These are phyloP conservation scores for Crossaster papposus DNA, from an alignment of 53 echinoderm and acorn worm species.

Conservation along the genomic window DNA sequence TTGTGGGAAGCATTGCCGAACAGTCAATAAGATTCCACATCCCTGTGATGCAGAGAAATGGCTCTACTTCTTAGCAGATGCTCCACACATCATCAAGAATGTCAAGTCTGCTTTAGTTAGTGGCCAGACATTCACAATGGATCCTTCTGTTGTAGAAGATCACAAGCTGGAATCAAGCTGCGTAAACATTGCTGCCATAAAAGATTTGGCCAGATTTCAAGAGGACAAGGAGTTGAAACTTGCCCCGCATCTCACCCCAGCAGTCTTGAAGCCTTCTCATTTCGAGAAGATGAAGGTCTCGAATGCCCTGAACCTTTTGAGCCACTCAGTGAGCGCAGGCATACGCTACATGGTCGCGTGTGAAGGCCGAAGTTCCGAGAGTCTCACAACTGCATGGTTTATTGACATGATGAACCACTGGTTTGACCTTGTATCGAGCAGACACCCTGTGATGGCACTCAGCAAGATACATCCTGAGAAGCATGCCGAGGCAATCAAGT, in stretches of 20 bases:
- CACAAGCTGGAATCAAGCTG: slow-evolving; percentile 33
- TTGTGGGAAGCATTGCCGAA: slow-evolving; percentile 32
- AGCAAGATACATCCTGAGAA: slow-evolving; percentile 62
- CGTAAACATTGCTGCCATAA: slow-evolving; percentile 27
- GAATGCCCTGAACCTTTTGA: slow-evolving; percentile 50
- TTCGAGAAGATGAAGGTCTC: slow-evolving; percentile 85
- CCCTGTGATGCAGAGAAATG: slow-evolving; percentile 38
- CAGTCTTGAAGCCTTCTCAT: slow-evolving; percentile 60
- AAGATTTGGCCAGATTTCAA: slow-evolving; percentile 67
- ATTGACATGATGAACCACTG: background rate
- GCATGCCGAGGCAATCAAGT: slow-evolving; percentile 36
- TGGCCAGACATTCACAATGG: slow-evolving; percentile 47
- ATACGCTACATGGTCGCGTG: no score
- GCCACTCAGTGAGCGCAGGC: no score
- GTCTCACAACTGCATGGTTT: background rate
- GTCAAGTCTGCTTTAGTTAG: slow-evolving; percentile 70
- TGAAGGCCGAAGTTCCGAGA: no score
- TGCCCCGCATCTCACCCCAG: slow-evolving; percentile 65
- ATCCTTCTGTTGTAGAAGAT: slow-evolving; percentile 21
- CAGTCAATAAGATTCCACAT: slow-evolving; percentile 61
- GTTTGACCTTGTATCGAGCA: no score
- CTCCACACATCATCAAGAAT: slow-evolving; percentile 69
- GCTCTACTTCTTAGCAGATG: slow-evolving; percentile 73
- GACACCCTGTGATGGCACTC: slow-evolving; percentile 67
- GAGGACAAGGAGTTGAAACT: slow-evolving; percentile 63